phyloP scores from a whole-genome alignment of 92 coral and sea anemone species.

The Paramuricea clavata region DNA sequence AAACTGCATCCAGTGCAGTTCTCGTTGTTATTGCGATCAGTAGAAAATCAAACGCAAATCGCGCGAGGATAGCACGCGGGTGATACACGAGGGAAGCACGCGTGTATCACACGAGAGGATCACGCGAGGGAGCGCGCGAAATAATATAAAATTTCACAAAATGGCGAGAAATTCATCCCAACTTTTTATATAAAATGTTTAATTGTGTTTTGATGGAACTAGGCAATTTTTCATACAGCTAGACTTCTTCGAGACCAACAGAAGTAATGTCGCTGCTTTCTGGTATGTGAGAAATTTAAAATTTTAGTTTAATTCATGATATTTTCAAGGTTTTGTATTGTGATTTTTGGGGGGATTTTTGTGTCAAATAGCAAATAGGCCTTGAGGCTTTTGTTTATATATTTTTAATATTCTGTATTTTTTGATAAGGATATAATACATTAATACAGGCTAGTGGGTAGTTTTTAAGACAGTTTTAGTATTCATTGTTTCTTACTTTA shows the following conservation, averaged over 20 bases:
- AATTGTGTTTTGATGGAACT: slow-evolving; percentile 10
- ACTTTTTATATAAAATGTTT: not conserved
- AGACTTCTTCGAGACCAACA: not conserved
- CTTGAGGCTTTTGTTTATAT: not conserved
- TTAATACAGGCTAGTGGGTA: not conserved
- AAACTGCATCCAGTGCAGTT: not conserved
- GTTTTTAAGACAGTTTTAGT: not conserved
- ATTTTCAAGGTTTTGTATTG: not conserved
- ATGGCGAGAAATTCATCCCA: not conserved
- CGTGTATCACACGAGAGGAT: not conserved
- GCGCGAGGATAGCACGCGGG: not conserved
- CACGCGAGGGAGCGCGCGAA: slow-evolving; percentile 15
- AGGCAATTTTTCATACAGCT: not conserved
- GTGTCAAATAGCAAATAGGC: not conserved
- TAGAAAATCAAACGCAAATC: not conserved
- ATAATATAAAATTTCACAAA: not conserved
- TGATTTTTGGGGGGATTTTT: not conserved
- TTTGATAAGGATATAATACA: too few species aligned
- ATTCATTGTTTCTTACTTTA: not conserved
- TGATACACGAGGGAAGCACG: not conserved
- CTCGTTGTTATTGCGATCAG: not conserved
- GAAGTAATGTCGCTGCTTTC: slow-evolving; percentile 30
- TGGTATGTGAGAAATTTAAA: not conserved
- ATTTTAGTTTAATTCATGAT: not conserved
- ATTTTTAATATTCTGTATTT: not conserved